phyloP scores from a whole-genome alignment of 2,888 invertebrate genomes.

The Agrotis puta region DNA sequence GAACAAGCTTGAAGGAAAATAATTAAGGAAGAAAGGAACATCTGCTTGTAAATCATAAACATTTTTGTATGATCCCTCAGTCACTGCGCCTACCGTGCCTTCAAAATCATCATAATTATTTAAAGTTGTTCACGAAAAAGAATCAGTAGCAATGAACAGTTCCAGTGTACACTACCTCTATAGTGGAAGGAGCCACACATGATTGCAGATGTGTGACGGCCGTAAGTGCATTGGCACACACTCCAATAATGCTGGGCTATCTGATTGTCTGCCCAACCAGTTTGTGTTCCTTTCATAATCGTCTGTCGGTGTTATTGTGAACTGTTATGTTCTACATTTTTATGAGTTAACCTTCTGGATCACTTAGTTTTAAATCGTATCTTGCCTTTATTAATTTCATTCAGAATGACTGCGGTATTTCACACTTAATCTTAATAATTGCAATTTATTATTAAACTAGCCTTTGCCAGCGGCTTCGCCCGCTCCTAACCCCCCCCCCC shows the following conservation, averaged over 20 bases:
- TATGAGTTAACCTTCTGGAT: not conserved
- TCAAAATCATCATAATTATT: too few species aligned
- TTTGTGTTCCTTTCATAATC: conserved; percentile 54
- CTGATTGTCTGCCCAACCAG: conserved; percentile 65
- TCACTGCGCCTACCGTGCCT: too few species aligned
- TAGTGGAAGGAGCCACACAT: conserved; percentile 72
- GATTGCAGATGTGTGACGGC: conserved; percentile 76
- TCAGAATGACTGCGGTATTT: too few species aligned
- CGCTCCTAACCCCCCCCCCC: too few species aligned
- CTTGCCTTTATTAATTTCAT: not conserved
- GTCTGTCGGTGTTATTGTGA: conserved; percentile 26
- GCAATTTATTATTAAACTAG: too few species aligned
- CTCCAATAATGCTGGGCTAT: conserved; percentile 55
- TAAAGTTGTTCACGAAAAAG: too few species aligned
- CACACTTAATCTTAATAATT: too few species aligned
- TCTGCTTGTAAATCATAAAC: too few species aligned
- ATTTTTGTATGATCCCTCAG: too few species aligned
- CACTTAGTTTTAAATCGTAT: not conserved
- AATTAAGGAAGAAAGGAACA: too few species aligned
- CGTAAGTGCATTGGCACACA: conserved; percentile 71
- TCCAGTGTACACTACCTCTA: conserved; percentile 18
- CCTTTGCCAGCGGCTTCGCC: too few species aligned
- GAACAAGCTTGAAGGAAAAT: too few species aligned
- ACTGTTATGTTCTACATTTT: conserved; percentile 23
- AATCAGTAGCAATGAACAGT: not conserved